These are phyloP conservation scores for Paracanthobrama guichenoti DNA, from an alignment of 2,113 vertebrate species.

Conservation along the genomic window DNA sequence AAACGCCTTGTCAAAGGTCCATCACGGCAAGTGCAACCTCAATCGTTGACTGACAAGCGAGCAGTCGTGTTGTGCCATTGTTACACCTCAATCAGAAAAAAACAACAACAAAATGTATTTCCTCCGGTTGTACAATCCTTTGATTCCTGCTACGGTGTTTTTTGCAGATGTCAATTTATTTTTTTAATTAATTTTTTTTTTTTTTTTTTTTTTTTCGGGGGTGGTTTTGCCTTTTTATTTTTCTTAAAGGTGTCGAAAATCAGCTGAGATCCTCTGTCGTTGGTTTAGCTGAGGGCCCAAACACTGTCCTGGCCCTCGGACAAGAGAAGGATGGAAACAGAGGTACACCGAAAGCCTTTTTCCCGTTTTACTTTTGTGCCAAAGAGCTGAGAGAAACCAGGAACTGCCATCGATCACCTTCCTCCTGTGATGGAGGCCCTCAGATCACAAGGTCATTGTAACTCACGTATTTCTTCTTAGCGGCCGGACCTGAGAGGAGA, in stretches of 20 bases:
- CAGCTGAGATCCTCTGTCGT: constrained; percentile 7
- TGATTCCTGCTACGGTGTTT: constrained; percentile 24
- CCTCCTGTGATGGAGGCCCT: constrained; percentile 61
- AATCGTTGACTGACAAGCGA: background rate
- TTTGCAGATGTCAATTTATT: background rate
- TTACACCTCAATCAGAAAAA: background rate
- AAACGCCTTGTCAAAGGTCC: constrained; percentile 60
- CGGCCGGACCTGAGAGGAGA: constrained; percentile 83
- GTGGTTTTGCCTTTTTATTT: background rate
- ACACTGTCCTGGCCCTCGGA: constrained; percentile 28
- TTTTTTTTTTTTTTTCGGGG: background rate
- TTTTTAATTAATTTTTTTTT: too few relatives aligned
- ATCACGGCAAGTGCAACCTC: constrained; percentile 24
- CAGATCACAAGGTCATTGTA: constrained; percentile 95
- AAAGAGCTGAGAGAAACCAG: constrained; percentile 40
- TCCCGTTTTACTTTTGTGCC: constrained; percentile 36
- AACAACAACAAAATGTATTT: constrained; percentile 17
- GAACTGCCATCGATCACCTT: constrained; percentile 66
- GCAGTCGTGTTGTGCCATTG: constrained; percentile 34
- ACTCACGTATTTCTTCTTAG: constrained; percentile 93
- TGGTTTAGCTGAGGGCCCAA: constrained; percentile 29
- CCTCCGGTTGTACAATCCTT: background rate
- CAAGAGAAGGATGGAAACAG: constrained; percentile 32
- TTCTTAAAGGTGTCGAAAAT: constrained; percentile 33
- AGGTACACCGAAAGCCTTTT: constrained; percentile 47